Conservation (phyloP, 2,888 invertebrate genomes). For the Acanthoscelides obtectus region DNA sequence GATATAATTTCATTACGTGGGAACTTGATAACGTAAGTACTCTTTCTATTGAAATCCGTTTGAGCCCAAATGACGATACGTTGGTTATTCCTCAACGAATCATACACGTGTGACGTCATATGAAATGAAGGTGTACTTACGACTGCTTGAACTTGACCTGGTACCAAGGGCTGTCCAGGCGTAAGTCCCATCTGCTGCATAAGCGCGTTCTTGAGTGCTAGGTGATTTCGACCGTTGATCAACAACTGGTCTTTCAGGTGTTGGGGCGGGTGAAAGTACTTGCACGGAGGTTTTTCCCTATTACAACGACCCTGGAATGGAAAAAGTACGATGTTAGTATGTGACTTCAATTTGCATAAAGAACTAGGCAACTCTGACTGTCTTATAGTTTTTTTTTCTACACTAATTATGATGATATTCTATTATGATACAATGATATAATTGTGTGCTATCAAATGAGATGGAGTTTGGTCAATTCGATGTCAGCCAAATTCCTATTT, state of each 20-base stretch:
- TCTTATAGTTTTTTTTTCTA: no score
- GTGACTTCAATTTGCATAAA: background rate
- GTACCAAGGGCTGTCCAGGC: constrained; percentile 85
- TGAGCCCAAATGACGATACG: background rate
- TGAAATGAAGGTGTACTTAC: constrained; percentile 68
- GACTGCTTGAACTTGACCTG: constrained; percentile 90
- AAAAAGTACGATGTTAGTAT: background rate
- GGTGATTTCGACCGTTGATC: constrained; percentile 99
- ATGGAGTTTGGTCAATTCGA: no score
- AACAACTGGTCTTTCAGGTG: constrained; percentile 99
- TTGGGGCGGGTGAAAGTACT: constrained; percentile 99
- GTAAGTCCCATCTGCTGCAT: constrained; percentile 95
- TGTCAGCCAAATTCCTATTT: no score
- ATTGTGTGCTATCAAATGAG: no score
- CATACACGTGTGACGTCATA: no score
- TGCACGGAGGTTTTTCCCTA: constrained; percentile 99
- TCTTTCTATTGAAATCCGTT: no score
- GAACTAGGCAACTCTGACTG: background rate
- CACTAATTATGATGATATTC: no score
- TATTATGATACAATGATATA: no score
- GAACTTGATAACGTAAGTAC: no score
- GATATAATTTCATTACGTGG: no score
- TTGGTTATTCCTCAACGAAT: no score
- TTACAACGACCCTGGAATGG: constrained; percentile 93
- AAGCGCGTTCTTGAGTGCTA: constrained; percentile 96